Percentiles rank a stretch among this genome's conserved stretches.
Evolutionary conservation across 2,113 vertebrate genomes (phyloP).

Genomic region (Elephas maximus): DNA sequence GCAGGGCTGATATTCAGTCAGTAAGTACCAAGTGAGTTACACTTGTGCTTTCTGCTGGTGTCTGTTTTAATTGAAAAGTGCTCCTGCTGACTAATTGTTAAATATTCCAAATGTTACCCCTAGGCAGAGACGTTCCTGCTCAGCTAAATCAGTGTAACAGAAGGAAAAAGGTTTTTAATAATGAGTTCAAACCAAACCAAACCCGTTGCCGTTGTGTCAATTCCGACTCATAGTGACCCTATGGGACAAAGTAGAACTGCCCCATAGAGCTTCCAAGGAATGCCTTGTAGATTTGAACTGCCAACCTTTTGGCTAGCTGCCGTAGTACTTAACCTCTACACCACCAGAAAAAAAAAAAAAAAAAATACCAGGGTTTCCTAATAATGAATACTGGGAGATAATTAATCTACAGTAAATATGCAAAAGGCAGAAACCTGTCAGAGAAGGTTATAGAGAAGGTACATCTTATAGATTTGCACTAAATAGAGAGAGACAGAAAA

Average conservation of each 20-base stretch:
- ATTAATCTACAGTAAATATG: not conserved
- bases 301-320: no score
- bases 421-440: not conserved
- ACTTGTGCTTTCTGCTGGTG: not conserved
- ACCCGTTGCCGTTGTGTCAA: no score
- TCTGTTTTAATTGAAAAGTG: not conserved
- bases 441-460: not conserved
- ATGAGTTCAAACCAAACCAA: no score
- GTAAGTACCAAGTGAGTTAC: not conserved
- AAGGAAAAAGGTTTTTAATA: constrained; percentile 33
- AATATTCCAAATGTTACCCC: not conserved
- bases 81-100: not conserved
- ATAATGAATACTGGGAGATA: constrained; percentile 19
- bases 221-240: no score
- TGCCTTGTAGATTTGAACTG: no score
- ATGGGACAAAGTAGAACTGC: no score
- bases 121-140: constrained; percentile 33
- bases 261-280: no score
- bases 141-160: constrained; percentile 45
- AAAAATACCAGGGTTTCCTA: not conserved
- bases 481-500: not conserved
- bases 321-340: no score
- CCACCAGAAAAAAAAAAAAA: no score
- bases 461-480: no score
- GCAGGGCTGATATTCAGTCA: not conserved